Evolutionary conservation across 2,797 vertebrate genomes (phyloP).

Genomic region (Babyrousa celebensis): DNA sequence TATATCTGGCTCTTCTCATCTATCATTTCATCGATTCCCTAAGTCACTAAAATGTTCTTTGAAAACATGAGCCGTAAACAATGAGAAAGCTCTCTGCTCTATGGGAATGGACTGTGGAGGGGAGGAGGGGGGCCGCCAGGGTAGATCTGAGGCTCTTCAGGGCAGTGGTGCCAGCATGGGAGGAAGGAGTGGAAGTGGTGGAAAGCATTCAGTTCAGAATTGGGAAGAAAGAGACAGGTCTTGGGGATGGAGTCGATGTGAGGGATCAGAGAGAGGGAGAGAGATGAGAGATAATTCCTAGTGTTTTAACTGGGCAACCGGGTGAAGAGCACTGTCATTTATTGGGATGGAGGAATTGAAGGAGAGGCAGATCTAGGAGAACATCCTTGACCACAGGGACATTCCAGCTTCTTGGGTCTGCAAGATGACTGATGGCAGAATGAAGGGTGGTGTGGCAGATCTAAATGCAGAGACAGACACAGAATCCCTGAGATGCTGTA

Average conservation of each 20-base stretch:
- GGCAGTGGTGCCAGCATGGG: not conserved
- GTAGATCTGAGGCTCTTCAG: not conserved
- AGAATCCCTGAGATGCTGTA: not conserved
- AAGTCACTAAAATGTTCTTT: not conserved
- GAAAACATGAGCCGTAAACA: not conserved
- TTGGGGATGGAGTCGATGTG: not conserved
- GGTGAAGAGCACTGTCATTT: not conserved
- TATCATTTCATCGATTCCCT: constrained; percentile 5
- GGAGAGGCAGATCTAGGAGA: not conserved
- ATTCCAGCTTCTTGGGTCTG: not conserved
- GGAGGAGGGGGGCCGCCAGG: too few species aligned
- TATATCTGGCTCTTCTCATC: not conserved
- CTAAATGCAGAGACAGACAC: not conserved
- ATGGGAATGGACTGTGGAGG: too few species aligned
- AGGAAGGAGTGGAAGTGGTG: not conserved
- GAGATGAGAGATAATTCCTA: not conserved
- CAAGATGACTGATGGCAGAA: not conserved
- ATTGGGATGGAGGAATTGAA: not conserved
- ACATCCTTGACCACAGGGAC: not conserved
- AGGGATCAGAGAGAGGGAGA: not conserved
- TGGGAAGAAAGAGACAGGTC: not conserved
- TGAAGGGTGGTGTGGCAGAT: not conserved
- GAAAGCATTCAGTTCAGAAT: not conserved
- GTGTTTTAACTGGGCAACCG: not conserved
- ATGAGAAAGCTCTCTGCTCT: not conserved